Evolutionary conservation across 2,888 invertebrate species (phyloP), one percentile per base, ranked within the genome.

Genomic region (Heteropelma amictum): DNA sequence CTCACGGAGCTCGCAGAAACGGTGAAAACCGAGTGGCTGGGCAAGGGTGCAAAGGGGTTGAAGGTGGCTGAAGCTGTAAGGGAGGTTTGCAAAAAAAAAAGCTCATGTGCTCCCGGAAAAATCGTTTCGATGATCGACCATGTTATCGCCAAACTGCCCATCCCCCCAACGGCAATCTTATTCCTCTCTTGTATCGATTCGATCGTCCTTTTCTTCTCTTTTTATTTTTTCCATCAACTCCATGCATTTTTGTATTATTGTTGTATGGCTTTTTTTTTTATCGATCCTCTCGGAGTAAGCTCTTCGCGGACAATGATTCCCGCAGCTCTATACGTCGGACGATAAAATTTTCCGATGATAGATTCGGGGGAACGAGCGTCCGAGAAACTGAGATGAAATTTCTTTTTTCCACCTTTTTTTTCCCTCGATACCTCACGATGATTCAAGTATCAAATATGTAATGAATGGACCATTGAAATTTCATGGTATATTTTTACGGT

Each of bases 111-210:
- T 40, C 53, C 12, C 23, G 33, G 60, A 54, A 63, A 56, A 70
- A 78, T 74, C 72, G 78, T 81, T 80, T 80, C 78, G 74, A 78
- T 81, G 78, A 81, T 80, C 77, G 78, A 80, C 65, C 76, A 72
- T 67, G 72, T 73, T 67, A 72, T 72, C 65, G 65, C 70, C 12
- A 47, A 28, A 65, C 40, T 19, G 23, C 35, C 45, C 19, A 54
- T 58, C 56, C 42, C 26, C 40, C 26, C 56, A n/a, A 26, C 30
- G 17, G n/a, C 30, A 33, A 8, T 19, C 38, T 49, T 19, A 40
- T 68, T 23, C 35, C 51, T 42, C 42, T 51, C 51, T 56, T 68
- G 49, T 26, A 49, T 56, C 56, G 56, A 33, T 64, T 58, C 56
- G 19, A 28, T 35, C n/a, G 2, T 42, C 23, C 23, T 60, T 14